A percentile compares a stretch with the other conserved stretches of the same genome.
Conservation (phyloP, 2,113 vertebrate species). For the Poecilia latipinna region DNA sequence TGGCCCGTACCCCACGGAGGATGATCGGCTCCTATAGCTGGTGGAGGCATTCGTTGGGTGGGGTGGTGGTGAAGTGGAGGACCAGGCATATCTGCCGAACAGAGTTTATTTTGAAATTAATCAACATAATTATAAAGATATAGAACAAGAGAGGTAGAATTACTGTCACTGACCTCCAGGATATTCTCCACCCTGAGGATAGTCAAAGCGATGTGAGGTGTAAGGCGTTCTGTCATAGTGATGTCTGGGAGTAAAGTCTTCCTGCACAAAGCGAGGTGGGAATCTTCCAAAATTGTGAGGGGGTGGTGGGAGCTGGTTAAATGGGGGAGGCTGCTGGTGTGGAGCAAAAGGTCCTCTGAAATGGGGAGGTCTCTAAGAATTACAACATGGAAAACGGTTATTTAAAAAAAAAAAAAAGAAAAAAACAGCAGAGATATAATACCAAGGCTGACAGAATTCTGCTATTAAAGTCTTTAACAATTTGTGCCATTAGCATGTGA, state of each 20-base stretch:
- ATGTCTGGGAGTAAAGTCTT: constrained; percentile 94
- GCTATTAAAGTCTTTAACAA: no score
- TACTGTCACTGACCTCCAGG: constrained; percentile 83
- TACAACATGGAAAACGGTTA: neutral
- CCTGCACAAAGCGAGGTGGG: constrained; percentile 96
- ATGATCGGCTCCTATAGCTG: constrained; percentile 88
- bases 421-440: neutral
- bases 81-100: constrained; percentile 87
- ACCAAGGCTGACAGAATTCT: no score
- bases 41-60: constrained; percentile 92
- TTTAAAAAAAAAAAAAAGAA: no score
- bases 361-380: constrained; percentile 88
- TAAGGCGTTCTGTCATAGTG: constrained; percentile 94
- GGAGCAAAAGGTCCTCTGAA: constrained; percentile 95
- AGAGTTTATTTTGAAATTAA: neutral
- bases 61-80: constrained; percentile 95
- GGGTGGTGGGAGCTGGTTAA: constrained; percentile 94
- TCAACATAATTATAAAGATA: neutral
- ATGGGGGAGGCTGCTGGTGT: constrained; percentile 95
- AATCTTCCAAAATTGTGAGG: constrained; percentile 95
- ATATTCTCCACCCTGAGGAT: constrained; percentile 93
- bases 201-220: constrained; percentile 93
- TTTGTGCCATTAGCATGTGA: no score
- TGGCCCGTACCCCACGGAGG: constrained; percentile 94
- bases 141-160: neutral